These are phyloP conservation scores for Cossypha caffra DNA, from an alignment of 2,797 vertebrate species.

Conservation along the genomic window DNA sequence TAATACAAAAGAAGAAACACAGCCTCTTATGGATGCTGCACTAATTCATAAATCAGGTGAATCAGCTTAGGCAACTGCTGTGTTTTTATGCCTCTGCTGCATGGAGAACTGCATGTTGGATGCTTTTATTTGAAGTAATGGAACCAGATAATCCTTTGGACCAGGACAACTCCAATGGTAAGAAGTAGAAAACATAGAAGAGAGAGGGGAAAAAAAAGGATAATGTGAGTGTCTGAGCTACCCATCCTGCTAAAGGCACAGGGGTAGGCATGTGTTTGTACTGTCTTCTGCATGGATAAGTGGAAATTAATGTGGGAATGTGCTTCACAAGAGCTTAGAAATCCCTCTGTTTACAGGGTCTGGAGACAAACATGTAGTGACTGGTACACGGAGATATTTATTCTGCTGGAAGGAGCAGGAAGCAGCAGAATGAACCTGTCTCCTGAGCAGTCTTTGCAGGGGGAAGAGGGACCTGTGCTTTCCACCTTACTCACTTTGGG, in stretches of 20 bases:
- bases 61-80: slow-evolving; percentile 66
- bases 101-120: slow-evolving; percentile 74
- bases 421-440: not conserved
- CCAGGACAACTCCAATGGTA: slow-evolving; percentile 86
- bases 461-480: not conserved
- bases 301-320: slow-evolving; percentile 16
- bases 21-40: slow-evolving; percentile 77
- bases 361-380: not conserved
- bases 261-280: slow-evolving; percentile 49
- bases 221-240: slow-evolving; percentile 35
- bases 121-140: slow-evolving; percentile 81
- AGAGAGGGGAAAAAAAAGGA: not conserved
- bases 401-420: not conserved
- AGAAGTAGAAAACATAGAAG: slow-evolving; percentile 74
- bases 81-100: slow-evolving; percentile 68
- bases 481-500: not conserved
- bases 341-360: slow-evolving; percentile 33
- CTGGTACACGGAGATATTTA: not conserved
- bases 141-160: slow-evolving; percentile 83
- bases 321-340: slow-evolving; percentile 40
- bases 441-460: not conserved
- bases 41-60: slow-evolving; percentile 79
- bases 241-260: slow-evolving; percentile 7
- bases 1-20: slow-evolving; percentile 83
- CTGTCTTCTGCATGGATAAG: slow-evolving; percentile 63